A percentile compares a stretch with the other conserved stretches of the same genome.
phyloP scores from a whole-genome alignment of 2,797 vertebrate species.

The Gymnoscopelus microlampas region DNA sequence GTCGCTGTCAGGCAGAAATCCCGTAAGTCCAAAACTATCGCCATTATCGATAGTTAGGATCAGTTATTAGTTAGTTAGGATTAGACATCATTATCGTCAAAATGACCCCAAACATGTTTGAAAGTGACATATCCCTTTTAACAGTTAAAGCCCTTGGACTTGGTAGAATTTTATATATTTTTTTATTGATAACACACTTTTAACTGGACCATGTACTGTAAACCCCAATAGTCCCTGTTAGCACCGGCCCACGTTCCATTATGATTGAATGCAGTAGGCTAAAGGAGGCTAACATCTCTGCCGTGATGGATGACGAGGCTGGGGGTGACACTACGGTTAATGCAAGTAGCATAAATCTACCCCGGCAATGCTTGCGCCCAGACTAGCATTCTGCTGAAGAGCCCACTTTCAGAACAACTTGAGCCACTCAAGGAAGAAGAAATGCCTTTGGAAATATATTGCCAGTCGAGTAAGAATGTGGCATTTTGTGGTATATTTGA shows the following conservation, averaged over 20 bases:
- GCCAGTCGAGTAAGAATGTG: neutral
- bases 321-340: constrained; percentile 44
- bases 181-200: constrained; percentile 24
- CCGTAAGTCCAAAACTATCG: too few relatives aligned
- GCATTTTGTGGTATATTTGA: neutral
- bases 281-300: constrained; percentile 33
- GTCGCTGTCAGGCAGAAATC: too few relatives aligned
- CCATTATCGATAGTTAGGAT: too few relatives aligned
- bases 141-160: constrained; percentile 39
- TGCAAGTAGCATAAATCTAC: constrained; percentile 47
- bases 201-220: constrained; percentile 35
- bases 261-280: constrained; percentile 51
- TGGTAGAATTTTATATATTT: too few relatives aligned
- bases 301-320: constrained; percentile 40
- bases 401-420: constrained; percentile 1
- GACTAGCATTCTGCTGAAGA: constrained; percentile 33
- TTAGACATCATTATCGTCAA: too few relatives aligned
- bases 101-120: too few relatives aligned
- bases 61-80: too few relatives aligned
- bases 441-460: constrained; percentile 21
- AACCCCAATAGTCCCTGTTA: constrained; percentile 27
- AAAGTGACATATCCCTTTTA: too few relatives aligned
- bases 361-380: neutral
- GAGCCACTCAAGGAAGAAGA: constrained; percentile 9
- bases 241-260: constrained; percentile 33